Conservation (phyloP, 2,888 invertebrate species). For the Drosophila colorata region DNA sequence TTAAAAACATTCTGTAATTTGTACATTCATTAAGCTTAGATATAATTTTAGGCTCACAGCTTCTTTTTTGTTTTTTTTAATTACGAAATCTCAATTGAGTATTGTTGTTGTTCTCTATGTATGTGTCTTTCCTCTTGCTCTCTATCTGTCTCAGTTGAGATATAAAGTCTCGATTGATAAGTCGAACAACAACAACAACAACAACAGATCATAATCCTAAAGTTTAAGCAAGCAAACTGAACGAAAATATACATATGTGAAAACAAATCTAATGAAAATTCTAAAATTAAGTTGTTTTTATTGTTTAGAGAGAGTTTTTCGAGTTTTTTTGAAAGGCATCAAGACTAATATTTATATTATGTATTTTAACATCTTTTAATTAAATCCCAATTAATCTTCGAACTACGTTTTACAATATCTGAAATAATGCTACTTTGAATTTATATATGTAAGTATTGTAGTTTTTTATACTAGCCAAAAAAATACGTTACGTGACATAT, state of each 20-base stretch:
- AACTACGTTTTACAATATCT: too few species aligned
- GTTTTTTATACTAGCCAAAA: too few species aligned
- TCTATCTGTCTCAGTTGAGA: conserved; percentile 11
- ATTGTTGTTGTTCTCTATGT: conserved; percentile 36
- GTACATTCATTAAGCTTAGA: conserved; percentile 49
- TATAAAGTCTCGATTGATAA: conserved; percentile 5
- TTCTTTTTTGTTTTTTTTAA: conserved; percentile 15
- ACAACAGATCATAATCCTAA: conserved; percentile 48
- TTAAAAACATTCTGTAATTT: conserved; percentile 29
- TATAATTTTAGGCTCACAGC: conserved; percentile 22
- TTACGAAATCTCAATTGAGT: conserved; percentile 29
- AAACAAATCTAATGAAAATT: conserved; percentile 28
- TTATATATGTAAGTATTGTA: too few species aligned
- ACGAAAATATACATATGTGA: conserved; percentile 22
- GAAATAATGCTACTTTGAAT: too few species aligned
- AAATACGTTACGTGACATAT: too few species aligned
- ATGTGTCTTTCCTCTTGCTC: conserved; percentile 2
- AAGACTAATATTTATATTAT: too few species aligned
- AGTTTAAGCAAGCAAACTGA: conserved; percentile 28
- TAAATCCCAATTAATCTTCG: too few species aligned
- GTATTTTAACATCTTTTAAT: too few species aligned
- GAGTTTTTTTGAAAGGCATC: too few species aligned
- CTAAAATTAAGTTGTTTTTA: conserved; percentile 3
- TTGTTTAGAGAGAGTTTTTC: neutral
- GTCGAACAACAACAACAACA: conserved; percentile 21